Base-by-base conservation (phyloP, 2,113 vertebrate genomes). In the Hydropotes inermis region DNA sequence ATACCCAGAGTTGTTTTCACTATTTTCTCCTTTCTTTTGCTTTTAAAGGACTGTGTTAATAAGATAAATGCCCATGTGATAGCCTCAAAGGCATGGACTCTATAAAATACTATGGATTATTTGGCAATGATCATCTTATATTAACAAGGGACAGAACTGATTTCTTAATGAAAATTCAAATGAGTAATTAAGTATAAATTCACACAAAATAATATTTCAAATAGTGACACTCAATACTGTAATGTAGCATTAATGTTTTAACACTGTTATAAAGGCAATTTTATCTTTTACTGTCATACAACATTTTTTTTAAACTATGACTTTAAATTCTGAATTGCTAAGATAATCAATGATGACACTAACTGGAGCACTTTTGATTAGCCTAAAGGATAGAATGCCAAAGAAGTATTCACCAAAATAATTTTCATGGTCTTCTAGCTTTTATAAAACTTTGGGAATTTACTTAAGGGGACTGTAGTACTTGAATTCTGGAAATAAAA, bases 111-210 rank as follows among this genome's bases (percentile, higher is more conserved):
- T 52, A 19, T 36, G 61, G 4, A 76, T 60, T 47, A 67, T n/a
- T 36, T 83, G 39, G 30, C 12, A 67, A 36, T 74, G 39, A 87
- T 45, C 43, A n/a, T 11, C 55, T 86, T 60, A 6, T 43, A 55
- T 67, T 90, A 94, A 64, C 17, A 90, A 86, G 7, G 11, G 5
- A 58, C 36, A 60, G 23, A 84, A 88, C 0, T 87, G 30, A 87
- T 54, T 94, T 81, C 30, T 82, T 55, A 87, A 76, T 89, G 14
- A 97, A 97, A 64, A 83, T 45, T 47, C 33, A 94, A 95, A 79
- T 61, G 36, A 82, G 8, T 25, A 91, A 57, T 82, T 74, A 79
- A 16, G 33, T 84, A 79, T 52, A 60, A 89, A 79, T 97, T 91
- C 14, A 92, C 43, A 45, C 9, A 88, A 14, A 64, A 61, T 7